Base-by-base conservation (phyloP, 2,888 invertebrate genomes). In the Drosophila imparisetae region DNA sequence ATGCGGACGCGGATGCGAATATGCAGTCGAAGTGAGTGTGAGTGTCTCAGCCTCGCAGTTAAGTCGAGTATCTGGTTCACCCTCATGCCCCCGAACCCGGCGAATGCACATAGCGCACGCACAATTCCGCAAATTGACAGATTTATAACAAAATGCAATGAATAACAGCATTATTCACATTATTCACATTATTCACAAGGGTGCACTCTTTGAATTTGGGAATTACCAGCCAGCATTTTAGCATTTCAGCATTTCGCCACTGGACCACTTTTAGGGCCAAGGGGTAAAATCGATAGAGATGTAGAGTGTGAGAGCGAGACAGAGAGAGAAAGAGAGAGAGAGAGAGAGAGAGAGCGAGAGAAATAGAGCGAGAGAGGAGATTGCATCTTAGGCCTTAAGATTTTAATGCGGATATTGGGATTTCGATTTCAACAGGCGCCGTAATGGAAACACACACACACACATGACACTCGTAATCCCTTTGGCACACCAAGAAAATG, bases 51-150 rank as follows among this genome's bases (percentile, higher is more conserved):
- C 18, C 55, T 57, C 52, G 36, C n/a, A 21, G 18, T n/a, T 27
- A 11, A 54, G 55, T 57, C 36, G 70, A 40, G 64, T 61, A 38
- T 59, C 52, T 61, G 69, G 29, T 40, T 59, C 77, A 72, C 67
- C 63, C 64, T 54, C 38, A 61, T 32, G 30, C 18, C 32, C 36
- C 40, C 59, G 59, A 62, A 75, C 70, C 75, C 73, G 73, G 65
- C 82, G 68, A 75, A 78, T 80, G 80, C 78, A 77, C 57, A 66
- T 65, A 66, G 59, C 71, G 64, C 79, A 83, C 87, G 83, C 83
- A 86, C 83, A 83, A 83, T 83, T 83, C 87, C 75, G 89, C 86
- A 91, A 90, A 88, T 86, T 91, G 89, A 89, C 87, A 91, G 90
- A 91, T 91, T 90, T 89, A 87, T 89, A 86, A 83, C 86, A 76